A percentile compares a stretch with the other conserved stretches of the same genome.
These are phyloP conservation scores for Onychomys leucogaster DNA, from an alignment of 2,797 vertebrate species.

Conservation along the genomic window DNA sequence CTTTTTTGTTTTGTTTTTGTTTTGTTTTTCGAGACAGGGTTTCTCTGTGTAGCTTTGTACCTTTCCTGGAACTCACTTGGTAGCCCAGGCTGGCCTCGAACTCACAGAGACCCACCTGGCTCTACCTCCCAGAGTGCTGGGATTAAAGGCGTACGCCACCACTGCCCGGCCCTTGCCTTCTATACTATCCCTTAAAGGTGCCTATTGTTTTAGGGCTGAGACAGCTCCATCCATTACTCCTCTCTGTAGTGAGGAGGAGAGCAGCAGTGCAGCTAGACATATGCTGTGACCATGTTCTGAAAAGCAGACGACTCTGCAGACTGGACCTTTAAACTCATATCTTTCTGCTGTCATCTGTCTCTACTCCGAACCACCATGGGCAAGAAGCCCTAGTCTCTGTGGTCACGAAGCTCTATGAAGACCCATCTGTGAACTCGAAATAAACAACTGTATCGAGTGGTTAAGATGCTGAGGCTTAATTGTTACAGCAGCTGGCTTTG, in stretches of 20 bases:
- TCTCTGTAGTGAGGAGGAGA: background rate
- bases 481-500: background rate
- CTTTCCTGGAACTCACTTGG: too few relatives aligned
- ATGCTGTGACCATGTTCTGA: background rate
- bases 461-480: background rate
- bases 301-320: background rate
- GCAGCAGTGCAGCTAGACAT: background rate
- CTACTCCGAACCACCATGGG: rapidly evolving
- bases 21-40: too few relatives aligned
- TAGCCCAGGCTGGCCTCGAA: too few relatives aligned
- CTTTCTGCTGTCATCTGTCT: background rate
- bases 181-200: background rate
- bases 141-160: too few relatives aligned
- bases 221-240: background rate
- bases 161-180: too few relatives aligned
- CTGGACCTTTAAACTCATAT: background rate
- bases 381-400: background rate
- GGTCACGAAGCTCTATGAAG: background rate
- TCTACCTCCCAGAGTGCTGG: too few relatives aligned
- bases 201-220: background rate
- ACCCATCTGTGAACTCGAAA: background rate
- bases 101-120: too few relatives aligned
- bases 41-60: too few relatives aligned
- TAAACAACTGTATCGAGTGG: background rate
- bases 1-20: too few relatives aligned